phyloP scores from a whole-genome alignment of 2,888 invertebrate genomes.

The Cantharis lateralis region DNA sequence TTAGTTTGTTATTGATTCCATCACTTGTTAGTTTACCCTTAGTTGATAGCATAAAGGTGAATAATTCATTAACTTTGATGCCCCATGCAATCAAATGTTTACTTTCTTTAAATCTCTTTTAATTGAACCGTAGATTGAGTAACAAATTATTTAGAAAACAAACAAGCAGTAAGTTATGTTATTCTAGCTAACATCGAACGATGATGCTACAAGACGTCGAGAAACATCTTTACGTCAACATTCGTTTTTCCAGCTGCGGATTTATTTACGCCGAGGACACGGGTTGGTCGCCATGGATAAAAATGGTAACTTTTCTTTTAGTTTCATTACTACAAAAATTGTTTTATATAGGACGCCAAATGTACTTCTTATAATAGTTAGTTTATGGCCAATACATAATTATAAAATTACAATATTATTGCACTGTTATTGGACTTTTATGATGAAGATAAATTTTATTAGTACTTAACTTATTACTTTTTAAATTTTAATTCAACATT shows the following conservation, averaged over 20 bases:
- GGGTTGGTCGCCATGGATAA: conserved; percentile 93
- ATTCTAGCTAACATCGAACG: conserved; percentile 62
- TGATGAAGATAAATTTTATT: no score
- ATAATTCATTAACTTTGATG: not conserved
- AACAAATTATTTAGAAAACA: not conserved
- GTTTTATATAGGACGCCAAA: no score
- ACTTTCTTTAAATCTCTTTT: not conserved
- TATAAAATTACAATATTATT: no score
- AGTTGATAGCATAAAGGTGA: not conserved
- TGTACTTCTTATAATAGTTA: no score
- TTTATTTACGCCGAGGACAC: conserved; percentile 86
- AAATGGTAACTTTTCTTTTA: conserved; percentile 73
- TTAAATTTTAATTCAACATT: not conserved
- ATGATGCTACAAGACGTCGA: conserved; percentile 71
- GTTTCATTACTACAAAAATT: no score
- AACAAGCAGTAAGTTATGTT: conserved; percentile 8
- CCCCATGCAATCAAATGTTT: not conserved
- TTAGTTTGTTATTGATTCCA: not conserved
- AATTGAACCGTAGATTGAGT: not conserved
- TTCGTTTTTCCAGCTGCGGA: conserved; percentile 89
- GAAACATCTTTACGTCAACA: conserved; percentile 80
- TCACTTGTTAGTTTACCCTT: not conserved
- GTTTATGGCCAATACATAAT: no score
- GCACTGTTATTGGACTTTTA: no score
- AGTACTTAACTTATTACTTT: not conserved